phyloP scores from a whole-genome alignment of 2,888 invertebrate species.

The Pterostichus niger region DNA sequence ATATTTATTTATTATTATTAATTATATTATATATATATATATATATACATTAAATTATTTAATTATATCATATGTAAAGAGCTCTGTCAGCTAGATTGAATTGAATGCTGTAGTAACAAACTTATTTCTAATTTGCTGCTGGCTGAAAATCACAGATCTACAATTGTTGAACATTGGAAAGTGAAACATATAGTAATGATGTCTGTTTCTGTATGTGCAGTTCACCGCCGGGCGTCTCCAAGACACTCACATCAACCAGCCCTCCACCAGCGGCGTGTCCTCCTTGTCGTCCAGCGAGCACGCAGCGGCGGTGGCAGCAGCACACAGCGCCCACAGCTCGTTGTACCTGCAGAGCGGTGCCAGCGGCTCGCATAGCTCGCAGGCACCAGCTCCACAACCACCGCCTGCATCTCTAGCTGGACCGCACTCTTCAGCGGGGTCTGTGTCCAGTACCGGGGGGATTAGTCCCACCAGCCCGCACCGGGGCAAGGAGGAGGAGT shows the following conservation, averaged over 20 bases:
- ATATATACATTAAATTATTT: no score
- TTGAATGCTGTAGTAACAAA: no score
- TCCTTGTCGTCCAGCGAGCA: neutral
- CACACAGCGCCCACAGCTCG: slow-evolving; percentile 16
- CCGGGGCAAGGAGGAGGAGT: slow-evolving; percentile 82
- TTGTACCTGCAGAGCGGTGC: slow-evolving; percentile 70
- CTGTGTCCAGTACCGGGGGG: slow-evolving; percentile 75
- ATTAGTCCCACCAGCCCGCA: slow-evolving; percentile 76
- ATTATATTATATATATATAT: no score
- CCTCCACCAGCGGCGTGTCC: slow-evolving; percentile 16
- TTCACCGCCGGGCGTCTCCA: slow-evolving; percentile 60
- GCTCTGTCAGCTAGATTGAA: no score
- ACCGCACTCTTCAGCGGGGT: slow-evolving; percentile 75
- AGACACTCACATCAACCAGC: slow-evolving; percentile 54
- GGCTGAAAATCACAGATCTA: no score
- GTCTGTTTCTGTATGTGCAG: slow-evolving; percentile 2
- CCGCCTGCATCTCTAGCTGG: slow-evolving; percentile 71
- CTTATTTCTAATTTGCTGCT: no score
- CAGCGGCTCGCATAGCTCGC: slow-evolving; percentile 68
- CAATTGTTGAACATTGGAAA: no score
- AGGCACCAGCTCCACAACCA: slow-evolving; percentile 75
- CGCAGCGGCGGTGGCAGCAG: slow-evolving; percentile 13
- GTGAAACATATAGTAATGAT: no score
- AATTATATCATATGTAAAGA: no score
- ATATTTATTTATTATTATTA: no score